Conservation (phyloP, 2,888 invertebrate genomes). For the Palloptera scutellata region DNA sequence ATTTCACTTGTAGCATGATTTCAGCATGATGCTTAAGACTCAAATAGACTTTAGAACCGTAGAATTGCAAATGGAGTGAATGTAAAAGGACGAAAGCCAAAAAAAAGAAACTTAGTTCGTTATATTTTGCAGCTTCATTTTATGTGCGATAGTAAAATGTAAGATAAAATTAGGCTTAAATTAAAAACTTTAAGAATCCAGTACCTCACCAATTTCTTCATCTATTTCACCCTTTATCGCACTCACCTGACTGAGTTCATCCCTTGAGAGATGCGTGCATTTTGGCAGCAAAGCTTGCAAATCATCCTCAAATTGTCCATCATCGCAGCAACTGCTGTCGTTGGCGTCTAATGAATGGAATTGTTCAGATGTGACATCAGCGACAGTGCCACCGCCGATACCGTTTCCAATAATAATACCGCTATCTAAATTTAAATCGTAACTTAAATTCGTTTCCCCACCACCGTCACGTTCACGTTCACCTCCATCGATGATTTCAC, state of each 20-base stretch:
- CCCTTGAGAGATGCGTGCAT: conserved; percentile 60
- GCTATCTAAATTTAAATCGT: conserved; percentile 40
- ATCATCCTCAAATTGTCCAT: conserved; percentile 61
- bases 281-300: conserved; percentile 62
- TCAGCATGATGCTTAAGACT: background rate
- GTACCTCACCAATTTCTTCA: background rate
- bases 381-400: conserved; percentile 4
- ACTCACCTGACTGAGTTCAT: conserved; percentile 65
- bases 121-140: background rate
- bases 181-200: conserved; percentile 6
- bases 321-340: conserved; percentile 54
- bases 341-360: conserved; percentile 56
- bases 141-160: conserved; percentile 11
- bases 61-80: no score
- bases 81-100: background rate
- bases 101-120: conserved; percentile 18
- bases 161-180: conserved; percentile 21
- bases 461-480: conserved; percentile 38
- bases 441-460: conserved; percentile 48
- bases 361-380: conserved; percentile 43
- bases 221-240: background rate
- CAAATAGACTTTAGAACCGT: background rate
- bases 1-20: conserved; percentile 9
- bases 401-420: conserved; percentile 13
- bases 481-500: conserved; percentile 45